Percentiles rank a stretch among this genome's conserved stretches.
Evolutionary conservation across 2,888 invertebrate species (phyloP).

Genomic region (Monochamus alternatus): DNA sequence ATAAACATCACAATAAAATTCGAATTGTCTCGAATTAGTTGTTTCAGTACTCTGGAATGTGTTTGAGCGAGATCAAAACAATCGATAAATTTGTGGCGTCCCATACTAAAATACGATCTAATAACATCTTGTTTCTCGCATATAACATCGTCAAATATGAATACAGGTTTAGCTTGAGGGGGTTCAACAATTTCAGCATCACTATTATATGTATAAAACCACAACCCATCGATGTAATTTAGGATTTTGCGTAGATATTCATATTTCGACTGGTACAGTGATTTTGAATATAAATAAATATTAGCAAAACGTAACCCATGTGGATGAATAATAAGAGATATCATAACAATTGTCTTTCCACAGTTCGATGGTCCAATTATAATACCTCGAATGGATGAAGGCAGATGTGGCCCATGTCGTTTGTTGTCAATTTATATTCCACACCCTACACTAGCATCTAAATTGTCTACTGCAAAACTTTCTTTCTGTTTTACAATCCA

Average conservation of each 20-base stretch:
- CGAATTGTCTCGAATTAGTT: constrained; percentile 64
- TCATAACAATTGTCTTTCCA: constrained; percentile 14
- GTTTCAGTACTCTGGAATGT: constrained; percentile 64
- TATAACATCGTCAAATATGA: constrained; percentile 40
- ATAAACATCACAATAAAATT: constrained; percentile 61
- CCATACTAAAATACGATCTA: constrained; percentile 55
- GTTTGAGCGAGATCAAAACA: constrained; percentile 64
- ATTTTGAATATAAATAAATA: constrained; percentile 3
- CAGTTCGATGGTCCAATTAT: neutral
- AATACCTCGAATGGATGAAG: neutral
- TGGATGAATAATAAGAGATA: neutral
- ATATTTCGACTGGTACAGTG: neutral
- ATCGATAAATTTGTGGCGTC: constrained; percentile 63
- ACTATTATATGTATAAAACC: too few relatives aligned
- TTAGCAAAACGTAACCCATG: constrained; percentile 8
- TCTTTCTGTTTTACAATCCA: constrained; percentile 1
- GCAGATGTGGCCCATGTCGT: neutral
- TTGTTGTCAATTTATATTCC: neutral
- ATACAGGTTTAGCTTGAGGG: too few relatives aligned
- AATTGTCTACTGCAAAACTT: neutral
- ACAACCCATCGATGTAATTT: neutral
- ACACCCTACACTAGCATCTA: neutral
- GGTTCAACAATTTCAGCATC: too few relatives aligned
- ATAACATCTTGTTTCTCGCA: constrained; percentile 39
- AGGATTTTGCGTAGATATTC: constrained; percentile 3